These are phyloP conservation scores for Archocentrus centrarchus DNA, from an alignment of 2,113 vertebrate genomes.

Conservation along the genomic window DNA sequence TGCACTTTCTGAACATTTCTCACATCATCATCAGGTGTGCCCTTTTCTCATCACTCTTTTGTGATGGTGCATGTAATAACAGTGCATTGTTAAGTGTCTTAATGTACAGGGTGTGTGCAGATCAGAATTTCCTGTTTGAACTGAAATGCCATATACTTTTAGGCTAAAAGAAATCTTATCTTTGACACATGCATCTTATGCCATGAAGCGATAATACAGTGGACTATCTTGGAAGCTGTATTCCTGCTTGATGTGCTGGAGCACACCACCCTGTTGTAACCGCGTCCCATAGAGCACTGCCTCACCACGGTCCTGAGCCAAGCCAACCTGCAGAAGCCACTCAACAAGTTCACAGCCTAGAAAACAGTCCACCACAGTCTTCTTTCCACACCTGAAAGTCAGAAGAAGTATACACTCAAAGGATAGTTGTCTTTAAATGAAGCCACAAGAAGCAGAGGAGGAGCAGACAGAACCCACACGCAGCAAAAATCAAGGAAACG, in stretches of 20 bases:
- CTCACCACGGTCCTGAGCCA: slow-evolving; percentile 89
- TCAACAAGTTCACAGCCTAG: slow-evolving; percentile 93
- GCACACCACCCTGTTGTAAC: slow-evolving; percentile 87
- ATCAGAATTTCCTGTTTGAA: neutral
- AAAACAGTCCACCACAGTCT: slow-evolving; percentile 85
- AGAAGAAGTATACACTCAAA: slow-evolving; percentile 84
- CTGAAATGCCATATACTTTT: slow-evolving; percentile 1
- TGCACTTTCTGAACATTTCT: neutral
- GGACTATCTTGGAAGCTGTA: slow-evolving; percentile 88
- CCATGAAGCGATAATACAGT: slow-evolving; percentile 86
- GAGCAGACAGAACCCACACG: neutral
- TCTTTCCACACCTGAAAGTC: slow-evolving; percentile 80
- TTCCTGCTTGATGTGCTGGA: slow-evolving; percentile 89
- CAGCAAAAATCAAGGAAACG: neutral
- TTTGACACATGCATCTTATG: neutral
- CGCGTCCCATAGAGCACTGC: slow-evolving; percentile 88
- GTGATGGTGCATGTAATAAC: neutral
- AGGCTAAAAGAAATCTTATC: neutral
- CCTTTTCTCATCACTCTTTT: neutral
- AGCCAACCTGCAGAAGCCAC: slow-evolving; percentile 93
- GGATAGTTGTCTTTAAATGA: neutral
- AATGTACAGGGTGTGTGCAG: neutral
- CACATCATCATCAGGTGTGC: neutral
- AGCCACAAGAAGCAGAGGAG: slow-evolving; percentile 68
- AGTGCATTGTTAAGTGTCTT: neutral